Conservation (phyloP, 2,888 invertebrate species). For the Heliconius charithonia region DNA sequence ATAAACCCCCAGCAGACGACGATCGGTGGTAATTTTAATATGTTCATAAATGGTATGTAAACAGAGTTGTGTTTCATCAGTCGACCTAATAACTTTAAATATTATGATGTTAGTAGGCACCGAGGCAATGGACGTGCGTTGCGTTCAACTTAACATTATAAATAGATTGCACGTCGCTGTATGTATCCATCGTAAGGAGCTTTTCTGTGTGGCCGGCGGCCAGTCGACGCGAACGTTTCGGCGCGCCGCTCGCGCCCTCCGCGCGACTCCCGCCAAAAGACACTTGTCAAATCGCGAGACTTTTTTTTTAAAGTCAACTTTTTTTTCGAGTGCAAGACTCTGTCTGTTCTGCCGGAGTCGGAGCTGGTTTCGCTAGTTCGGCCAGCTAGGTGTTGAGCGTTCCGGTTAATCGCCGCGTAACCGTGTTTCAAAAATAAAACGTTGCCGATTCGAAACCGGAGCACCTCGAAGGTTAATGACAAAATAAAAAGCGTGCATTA, state of each 20-base stretch:
- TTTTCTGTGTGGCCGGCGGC: slow-evolving; percentile 70
- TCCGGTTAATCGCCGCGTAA: slow-evolving; percentile 67
- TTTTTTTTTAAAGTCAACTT: slow-evolving; percentile 46
- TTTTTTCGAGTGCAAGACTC: slow-evolving; percentile 33
- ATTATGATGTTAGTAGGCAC: slow-evolving; percentile 71
- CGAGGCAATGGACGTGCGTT: slow-evolving; percentile 56
- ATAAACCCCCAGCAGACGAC: slow-evolving; percentile 54
- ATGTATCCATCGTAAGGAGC: slow-evolving; percentile 77
- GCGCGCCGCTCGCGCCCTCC: slow-evolving; percentile 71
- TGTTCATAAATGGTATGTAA: slow-evolving; percentile 52
- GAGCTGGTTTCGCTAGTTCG: slow-evolving; percentile 49
- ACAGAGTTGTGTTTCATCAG: slow-evolving; percentile 67
- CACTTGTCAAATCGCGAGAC: slow-evolving; percentile 60
- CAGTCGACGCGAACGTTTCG: slow-evolving; percentile 71
- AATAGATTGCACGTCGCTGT: slow-evolving; percentile 80
- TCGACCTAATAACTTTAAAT: slow-evolving; percentile 77
- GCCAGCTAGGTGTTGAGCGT: slow-evolving; percentile 59
- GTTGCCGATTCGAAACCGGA: slow-evolving; percentile 80
- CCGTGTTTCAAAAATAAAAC: slow-evolving; percentile 81
- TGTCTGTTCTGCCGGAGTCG: slow-evolving; percentile 31
- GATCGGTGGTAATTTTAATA: slow-evolving; percentile 55
- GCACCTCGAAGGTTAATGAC: slow-evolving; percentile 82
- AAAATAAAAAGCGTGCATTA: slow-evolving; percentile 80
- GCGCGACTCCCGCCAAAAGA: slow-evolving; percentile 59
- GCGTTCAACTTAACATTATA: slow-evolving; percentile 80